Percentiles rank a stretch among this genome's conserved stretches.
Evolutionary conservation across 1,140 invertebrate species (phyloP).

Genomic region (Drosophila arawakana): DNA sequence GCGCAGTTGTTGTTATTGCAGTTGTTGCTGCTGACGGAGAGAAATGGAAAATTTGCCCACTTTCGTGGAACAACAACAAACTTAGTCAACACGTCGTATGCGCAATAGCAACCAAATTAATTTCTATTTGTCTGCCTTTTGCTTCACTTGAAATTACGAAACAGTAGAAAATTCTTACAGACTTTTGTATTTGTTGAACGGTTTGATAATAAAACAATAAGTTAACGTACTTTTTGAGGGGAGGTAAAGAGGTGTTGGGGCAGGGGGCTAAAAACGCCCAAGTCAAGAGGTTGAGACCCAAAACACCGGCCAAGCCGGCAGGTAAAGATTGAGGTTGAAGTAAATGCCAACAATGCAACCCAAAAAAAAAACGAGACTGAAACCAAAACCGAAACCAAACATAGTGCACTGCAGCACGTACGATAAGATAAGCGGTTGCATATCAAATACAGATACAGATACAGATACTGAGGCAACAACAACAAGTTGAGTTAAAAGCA

Average conservation of each 20-base stretch:
- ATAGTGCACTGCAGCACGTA: slow-evolving; percentile 45
- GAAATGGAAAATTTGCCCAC: slow-evolving; percentile 42
- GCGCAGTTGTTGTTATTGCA: slow-evolving; percentile 7
- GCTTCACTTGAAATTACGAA: slow-evolving; percentile 63
- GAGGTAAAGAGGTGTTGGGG: not conserved
- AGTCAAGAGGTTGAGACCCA: slow-evolving; percentile 45
- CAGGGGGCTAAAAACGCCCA: not conserved
- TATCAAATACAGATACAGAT: slow-evolving; percentile 45
- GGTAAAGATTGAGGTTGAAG: slow-evolving; percentile 20
- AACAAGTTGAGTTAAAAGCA: not conserved
- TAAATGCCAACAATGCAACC: slow-evolving; percentile 43
- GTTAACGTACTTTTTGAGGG: slow-evolving; percentile 13
- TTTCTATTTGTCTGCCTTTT: slow-evolving; percentile 32
- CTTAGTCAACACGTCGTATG: slow-evolving; percentile 18
- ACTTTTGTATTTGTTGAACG: slow-evolving; percentile 50
- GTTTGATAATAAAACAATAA: slow-evolving; percentile 51
- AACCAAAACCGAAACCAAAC: slow-evolving; percentile 39
- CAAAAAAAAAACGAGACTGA: slow-evolving; percentile 25
- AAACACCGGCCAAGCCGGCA: slow-evolving; percentile 33
- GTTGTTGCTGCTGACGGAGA: slow-evolving; percentile 46
- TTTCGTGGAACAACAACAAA: slow-evolving; percentile 32
- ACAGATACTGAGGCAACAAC: slow-evolving; percentile 14
- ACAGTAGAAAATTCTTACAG: slow-evolving; percentile 35
- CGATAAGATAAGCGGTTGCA: slow-evolving; percentile 55
- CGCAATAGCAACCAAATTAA: not conserved